phyloP scores from a whole-genome alignment of 2,113 vertebrate species.

The Festucalex cinctus region DNA sequence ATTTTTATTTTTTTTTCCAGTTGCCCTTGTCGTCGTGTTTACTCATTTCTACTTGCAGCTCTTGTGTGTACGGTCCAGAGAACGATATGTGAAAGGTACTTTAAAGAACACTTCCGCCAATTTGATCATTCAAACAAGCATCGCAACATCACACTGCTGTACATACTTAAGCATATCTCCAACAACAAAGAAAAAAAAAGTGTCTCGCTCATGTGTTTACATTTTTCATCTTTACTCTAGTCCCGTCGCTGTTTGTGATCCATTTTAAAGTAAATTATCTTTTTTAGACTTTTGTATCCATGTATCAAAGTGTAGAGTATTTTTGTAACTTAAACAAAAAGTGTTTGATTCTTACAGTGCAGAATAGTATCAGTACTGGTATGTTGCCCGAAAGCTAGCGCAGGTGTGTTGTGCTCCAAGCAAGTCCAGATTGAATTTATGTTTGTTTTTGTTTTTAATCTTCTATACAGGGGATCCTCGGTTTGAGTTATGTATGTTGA shows the following conservation, averaged over 20 bases:
- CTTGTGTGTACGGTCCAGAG: slow-evolving; percentile 17
- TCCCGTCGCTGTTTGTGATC: slow-evolving; percentile 58
- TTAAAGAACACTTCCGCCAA: slow-evolving; percentile 45
- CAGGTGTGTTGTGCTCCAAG: slow-evolving; percentile 34
- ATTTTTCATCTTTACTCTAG: slow-evolving; percentile 61
- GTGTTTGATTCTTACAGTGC: slow-evolving; percentile 60
- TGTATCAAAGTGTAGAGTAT: slow-evolving; percentile 74
- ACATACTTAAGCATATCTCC: slow-evolving; percentile 42
- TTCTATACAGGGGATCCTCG: background rate
- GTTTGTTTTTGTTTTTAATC: background rate
- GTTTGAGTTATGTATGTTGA: background rate
- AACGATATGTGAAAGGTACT: slow-evolving; percentile 37
- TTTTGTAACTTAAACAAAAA: slow-evolving; percentile 62
- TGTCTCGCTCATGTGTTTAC: slow-evolving; percentile 57
- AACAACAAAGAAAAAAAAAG: slow-evolving; percentile 36
- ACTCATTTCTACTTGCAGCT: slow-evolving; percentile 60
- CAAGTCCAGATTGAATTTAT: background rate
- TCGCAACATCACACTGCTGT: slow-evolving; percentile 40
- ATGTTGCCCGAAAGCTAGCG: slow-evolving; percentile 45
- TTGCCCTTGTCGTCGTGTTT: slow-evolving; percentile 41
- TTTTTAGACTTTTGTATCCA: slow-evolving; percentile 70
- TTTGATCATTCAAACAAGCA: slow-evolving; percentile 21
- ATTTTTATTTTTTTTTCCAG: slow-evolving; percentile 25
- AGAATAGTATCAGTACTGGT: slow-evolving; percentile 63
- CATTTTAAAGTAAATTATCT: slow-evolving; percentile 68